Base-by-base conservation (phyloP, 2,797 vertebrate species). In the Mormyrops boulengeri region DNA sequence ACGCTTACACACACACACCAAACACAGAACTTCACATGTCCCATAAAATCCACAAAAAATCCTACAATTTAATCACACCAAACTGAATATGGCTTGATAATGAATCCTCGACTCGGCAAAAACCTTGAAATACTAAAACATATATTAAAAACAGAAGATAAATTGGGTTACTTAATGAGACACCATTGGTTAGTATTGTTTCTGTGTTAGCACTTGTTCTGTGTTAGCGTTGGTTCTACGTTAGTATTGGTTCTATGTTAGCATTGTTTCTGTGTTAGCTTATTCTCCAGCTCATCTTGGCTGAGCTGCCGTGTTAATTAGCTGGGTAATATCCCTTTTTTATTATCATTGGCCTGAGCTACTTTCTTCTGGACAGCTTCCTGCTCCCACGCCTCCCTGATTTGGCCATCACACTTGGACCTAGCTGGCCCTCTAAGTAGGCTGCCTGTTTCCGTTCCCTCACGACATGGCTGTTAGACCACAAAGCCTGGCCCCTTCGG, bases 311-410 rank as follows among this genome's bases (percentile, higher is more conserved):
- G 8, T 80, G 73, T 44, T 38, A 80, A 80, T 80, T 80, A 80
- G 1, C 73, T 0, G 73, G 73, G 73, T 9, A 44, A 80, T 80
- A 41, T 80, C 73, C 44, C 73, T 44, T 80, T 41, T 80, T 80
- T 80, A 80, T 41, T 80, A 80, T 3, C 73, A 9, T 80, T 80
- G 73, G 17, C 73, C 73, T 44, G 73, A 80, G 38, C 73, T 44
- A 2, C 73, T 80, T 17, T 2, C 17, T 80, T 80, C 38, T 80
- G 73, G 73, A n/a, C 14, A 44, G 34, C 17, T 89, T 88, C 85
- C 90, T 87, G 49, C 91, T 92, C 90, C 91, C 90, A 90, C 91
- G 92, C 91, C 91, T 91, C 89, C 60, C 77, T 89, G 88, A 80
- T 80, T 80, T 80, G 69, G 69, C 69, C 69, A 73, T 9, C 49